These are phyloP conservation scores for Phyllotreta striolata DNA, from an alignment of 2,888 invertebrate species.

Conservation along the genomic window DNA sequence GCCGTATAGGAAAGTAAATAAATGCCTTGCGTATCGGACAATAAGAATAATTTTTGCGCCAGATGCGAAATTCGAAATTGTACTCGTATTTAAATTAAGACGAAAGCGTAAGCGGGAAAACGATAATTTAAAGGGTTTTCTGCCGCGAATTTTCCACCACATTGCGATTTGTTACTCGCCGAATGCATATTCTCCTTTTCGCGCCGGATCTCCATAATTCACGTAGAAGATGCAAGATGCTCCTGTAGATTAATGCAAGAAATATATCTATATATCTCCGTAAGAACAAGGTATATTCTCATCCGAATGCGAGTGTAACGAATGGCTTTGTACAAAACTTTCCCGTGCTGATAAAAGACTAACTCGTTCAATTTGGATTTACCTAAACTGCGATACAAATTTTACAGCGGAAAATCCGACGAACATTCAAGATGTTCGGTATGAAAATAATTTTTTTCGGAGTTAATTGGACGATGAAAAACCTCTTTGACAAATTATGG, in stretches of 20 bases:
- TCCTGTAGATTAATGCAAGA: slow-evolving; percentile 24
- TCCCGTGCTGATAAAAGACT: neutral
- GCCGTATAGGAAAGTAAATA: too few relatives aligned
- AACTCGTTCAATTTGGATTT: too few relatives aligned
- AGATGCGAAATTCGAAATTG: neutral
- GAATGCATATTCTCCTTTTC: slow-evolving; percentile 24
- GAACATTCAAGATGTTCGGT: too few relatives aligned
- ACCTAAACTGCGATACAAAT: too few relatives aligned
- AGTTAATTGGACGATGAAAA: too few relatives aligned
- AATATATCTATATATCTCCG: slow-evolving; percentile 22
- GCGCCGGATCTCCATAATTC: slow-evolving; percentile 28
- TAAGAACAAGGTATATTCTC: slow-evolving; percentile 15
- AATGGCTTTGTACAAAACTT: slow-evolving; percentile 11
- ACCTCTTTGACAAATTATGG: too few relatives aligned
- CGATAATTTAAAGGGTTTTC: slow-evolving; percentile 13
- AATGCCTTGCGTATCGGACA: too few relatives aligned
- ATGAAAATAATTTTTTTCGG: too few relatives aligned
- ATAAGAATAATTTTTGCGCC: too few relatives aligned
- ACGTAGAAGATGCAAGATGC: slow-evolving; percentile 23
- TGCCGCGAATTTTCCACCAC: slow-evolving; percentile 12
- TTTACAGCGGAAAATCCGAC: too few relatives aligned
- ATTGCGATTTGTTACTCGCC: slow-evolving; percentile 18
- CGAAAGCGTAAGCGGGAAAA: slow-evolving; percentile 5
- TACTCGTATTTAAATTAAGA: slow-evolving; percentile 3
- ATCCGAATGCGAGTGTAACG: slow-evolving; percentile 13